A percentile compares a stretch with the other conserved stretches of the same genome.
These are phyloP conservation scores for Erethizon dorsatum DNA, from an alignment of 2,797 vertebrate species.

Conservation along the genomic window DNA sequence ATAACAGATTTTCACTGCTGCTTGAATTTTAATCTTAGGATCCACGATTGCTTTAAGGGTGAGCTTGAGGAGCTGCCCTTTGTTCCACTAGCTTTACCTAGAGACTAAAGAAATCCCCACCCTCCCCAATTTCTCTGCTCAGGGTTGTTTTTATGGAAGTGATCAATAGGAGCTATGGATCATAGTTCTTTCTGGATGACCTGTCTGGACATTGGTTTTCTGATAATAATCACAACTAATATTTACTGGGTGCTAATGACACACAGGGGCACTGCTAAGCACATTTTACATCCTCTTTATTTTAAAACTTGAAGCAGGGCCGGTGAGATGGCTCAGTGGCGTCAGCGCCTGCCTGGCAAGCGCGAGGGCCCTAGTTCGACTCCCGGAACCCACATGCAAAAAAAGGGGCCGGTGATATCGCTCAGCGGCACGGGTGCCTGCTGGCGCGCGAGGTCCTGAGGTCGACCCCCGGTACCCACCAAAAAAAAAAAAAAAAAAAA, in stretches of 20 bases:
- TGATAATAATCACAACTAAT: background rate
- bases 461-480: too few relatives aligned
- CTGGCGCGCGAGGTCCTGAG: too few relatives aligned
- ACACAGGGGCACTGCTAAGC: accelerated
- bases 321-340: too few relatives aligned
- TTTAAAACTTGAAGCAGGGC: background rate
- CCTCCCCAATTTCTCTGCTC: accelerated
- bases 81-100: background rate
- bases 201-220: background rate
- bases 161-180: background rate
- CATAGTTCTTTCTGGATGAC: background rate
- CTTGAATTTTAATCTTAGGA: slow-evolving; percentile 71
- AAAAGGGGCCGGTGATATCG: too few relatives aligned
- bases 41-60: background rate
- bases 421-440: too few relatives aligned
- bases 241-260: background rate
- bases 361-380: too few relatives aligned
- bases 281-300: background rate
- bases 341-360: too few relatives aligned
- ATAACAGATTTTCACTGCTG: slow-evolving; percentile 12
- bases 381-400: too few relatives aligned
- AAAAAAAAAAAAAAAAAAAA: too few relatives aligned
- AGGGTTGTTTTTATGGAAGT: background rate
- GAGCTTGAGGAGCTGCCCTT: background rate
- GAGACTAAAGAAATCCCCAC: background rate